phyloP scores from a whole-genome alignment of 2,797 vertebrate genomes.

The Onychomys leucogaster region DNA sequence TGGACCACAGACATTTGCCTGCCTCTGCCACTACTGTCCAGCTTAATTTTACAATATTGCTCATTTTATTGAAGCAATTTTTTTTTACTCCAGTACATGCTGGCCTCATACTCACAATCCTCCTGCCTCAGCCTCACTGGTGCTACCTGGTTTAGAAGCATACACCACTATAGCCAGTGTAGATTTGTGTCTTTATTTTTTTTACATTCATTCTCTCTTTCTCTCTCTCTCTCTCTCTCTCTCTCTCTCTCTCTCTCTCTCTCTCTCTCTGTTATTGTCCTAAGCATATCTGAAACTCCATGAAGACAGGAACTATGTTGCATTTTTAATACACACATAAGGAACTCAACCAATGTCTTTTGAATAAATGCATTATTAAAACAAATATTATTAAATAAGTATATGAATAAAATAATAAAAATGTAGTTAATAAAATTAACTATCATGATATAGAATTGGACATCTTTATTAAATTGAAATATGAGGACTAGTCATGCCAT shows the following conservation, averaged over 20 bases:
- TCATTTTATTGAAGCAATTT: background rate
- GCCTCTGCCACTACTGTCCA: too few relatives aligned
- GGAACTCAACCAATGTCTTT: background rate
- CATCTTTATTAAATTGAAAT: background rate
- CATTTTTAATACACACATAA: background rate
- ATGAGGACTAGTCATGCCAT: fast-evolving
- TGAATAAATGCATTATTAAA: background rate
- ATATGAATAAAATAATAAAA: too few relatives aligned
- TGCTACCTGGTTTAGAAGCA: background rate
- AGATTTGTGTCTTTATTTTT: background rate
- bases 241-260: background rate
- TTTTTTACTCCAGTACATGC: background rate
- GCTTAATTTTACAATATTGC: background rate
- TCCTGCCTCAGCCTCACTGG: too few relatives aligned
- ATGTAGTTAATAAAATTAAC: background rate
- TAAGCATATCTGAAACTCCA: fast-evolving
- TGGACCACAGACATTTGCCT: too few relatives aligned
- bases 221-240: background rate
- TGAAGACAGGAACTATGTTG: background rate
- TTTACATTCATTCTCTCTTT: background rate
- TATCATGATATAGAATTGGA: background rate
- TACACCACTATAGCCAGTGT: background rate
- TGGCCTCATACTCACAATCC: background rate
- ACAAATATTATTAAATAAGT: background rate
- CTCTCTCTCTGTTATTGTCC: background rate